Evolutionary conservation across 2,797 vertebrate species (phyloP).

Genomic region (Neopelma chrysocephalum): DNA sequence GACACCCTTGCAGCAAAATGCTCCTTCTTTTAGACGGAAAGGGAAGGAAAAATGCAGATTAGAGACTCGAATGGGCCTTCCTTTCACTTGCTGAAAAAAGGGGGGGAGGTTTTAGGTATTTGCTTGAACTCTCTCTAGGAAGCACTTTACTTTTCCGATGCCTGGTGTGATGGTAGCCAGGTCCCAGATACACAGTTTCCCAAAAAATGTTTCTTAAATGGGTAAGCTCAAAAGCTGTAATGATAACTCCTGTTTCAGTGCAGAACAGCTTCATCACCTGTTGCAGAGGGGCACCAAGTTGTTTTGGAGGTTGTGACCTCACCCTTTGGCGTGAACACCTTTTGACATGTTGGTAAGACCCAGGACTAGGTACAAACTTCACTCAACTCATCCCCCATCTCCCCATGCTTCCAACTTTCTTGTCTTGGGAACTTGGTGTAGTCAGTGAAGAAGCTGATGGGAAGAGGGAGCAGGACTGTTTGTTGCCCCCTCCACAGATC

Average conservation of each 20-base stretch:
- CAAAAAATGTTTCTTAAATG: neutral
- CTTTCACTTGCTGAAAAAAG: conserved; percentile 2
- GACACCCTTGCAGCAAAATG: conserved; percentile 15
- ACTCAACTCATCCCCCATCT: neutral
- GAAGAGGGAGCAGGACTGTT: neutral
- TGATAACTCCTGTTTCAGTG: neutral
- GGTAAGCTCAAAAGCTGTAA: neutral
- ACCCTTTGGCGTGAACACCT: neutral
- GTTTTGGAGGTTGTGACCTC: neutral
- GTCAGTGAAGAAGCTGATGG: neutral
- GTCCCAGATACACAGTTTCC: neutral
- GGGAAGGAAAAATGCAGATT: neutral
- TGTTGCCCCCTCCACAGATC: neutral
- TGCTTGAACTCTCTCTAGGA: neutral
- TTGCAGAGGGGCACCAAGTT: neutral
- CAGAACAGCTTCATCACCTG: neutral
- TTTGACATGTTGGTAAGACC: neutral
- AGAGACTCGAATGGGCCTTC: neutral
- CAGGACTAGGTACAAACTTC: neutral
- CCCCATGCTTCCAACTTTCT: neutral
- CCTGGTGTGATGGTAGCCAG: neutral
- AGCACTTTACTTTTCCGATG: neutral
- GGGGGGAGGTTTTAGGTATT: neutral
- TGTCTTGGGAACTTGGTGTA: neutral
- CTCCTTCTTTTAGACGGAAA: neutral